Conservation (phyloP, 1,140 invertebrate genomes). For the Aphaenogaster ashmeadi region DNA sequence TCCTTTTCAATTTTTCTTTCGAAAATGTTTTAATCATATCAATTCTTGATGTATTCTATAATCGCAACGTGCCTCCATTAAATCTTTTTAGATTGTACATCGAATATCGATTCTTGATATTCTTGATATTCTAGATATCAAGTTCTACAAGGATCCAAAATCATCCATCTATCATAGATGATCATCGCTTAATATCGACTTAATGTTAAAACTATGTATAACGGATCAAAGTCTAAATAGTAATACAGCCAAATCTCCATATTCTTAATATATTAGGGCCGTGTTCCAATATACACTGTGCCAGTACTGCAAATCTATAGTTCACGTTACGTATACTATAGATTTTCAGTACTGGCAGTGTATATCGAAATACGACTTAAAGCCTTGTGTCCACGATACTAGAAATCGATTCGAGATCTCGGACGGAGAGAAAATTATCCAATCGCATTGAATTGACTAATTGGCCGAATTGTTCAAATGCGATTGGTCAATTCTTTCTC, state of each 20-base stretch:
- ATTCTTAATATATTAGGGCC: not conserved
- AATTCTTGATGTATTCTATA: conserved; percentile 3
- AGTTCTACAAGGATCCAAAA: not conserved
- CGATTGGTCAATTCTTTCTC: too few species aligned
- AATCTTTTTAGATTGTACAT: not conserved
- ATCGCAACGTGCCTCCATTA: not conserved
- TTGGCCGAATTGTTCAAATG: too few species aligned
- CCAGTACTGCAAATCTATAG: too few species aligned
- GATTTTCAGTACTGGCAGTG: too few species aligned
- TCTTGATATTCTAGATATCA: not conserved
- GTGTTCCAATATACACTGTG: too few species aligned
- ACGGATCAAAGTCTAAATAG: not conserved
- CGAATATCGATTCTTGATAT: conserved; percentile 7
- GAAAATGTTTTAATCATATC: not conserved
- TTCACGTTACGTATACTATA: too few species aligned
- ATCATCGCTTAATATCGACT: not conserved
- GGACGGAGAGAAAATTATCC: too few species aligned
- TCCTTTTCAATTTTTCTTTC: not conserved
- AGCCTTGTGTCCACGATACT: too few species aligned
- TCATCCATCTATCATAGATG: not conserved
- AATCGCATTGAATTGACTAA: too few species aligned
- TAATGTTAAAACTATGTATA: conserved; percentile 18
- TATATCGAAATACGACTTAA: too few species aligned
- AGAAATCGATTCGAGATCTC: too few species aligned
- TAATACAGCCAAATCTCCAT: conserved; percentile 16